Conservation (phyloP, 1,140 invertebrate genomes). For the Hypothenemus hampei region DNA sequence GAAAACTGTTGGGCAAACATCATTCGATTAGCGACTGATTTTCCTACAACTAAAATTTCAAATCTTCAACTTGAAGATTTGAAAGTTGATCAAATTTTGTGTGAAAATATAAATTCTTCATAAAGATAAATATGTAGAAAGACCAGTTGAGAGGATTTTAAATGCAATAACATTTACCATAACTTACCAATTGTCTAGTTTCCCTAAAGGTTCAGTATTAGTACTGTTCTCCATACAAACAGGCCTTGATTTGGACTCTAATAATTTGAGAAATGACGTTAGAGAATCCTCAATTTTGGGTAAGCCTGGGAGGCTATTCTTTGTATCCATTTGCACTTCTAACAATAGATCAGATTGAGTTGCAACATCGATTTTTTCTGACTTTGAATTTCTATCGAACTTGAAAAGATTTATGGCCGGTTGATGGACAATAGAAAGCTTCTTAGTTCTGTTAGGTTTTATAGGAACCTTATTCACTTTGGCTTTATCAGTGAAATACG, state of each 20-base stretch:
- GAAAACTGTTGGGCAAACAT: neutral
- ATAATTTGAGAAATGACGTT: slow-evolving; percentile 28
- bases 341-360: slow-evolving; percentile 23
- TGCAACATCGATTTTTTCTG: slow-evolving; percentile 20
- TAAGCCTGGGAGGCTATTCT: neutral
- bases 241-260: slow-evolving; percentile 15
- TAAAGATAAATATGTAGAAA: no score
- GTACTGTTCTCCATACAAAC: slow-evolving; percentile 25
- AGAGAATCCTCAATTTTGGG: slow-evolving; percentile 18
- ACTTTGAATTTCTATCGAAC: neutral
- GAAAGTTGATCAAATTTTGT: no score
- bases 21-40: no score
- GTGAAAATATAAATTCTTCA: no score
- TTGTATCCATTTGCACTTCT: neutral
- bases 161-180: no score
- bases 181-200: no score
- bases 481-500: slow-evolving; percentile 8
- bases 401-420: neutral
- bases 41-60: no score
- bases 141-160: no score
- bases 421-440: neutral
- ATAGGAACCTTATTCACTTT: slow-evolving; percentile 5
- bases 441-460: neutral
- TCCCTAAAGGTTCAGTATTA: slow-evolving; percentile 26
- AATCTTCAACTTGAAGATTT: no score